Evolutionary conservation across 1,140 invertebrate genomes (phyloP), one percentile per base, ranked within the genome.

Genomic region (Cyclina sinensis): DNA sequence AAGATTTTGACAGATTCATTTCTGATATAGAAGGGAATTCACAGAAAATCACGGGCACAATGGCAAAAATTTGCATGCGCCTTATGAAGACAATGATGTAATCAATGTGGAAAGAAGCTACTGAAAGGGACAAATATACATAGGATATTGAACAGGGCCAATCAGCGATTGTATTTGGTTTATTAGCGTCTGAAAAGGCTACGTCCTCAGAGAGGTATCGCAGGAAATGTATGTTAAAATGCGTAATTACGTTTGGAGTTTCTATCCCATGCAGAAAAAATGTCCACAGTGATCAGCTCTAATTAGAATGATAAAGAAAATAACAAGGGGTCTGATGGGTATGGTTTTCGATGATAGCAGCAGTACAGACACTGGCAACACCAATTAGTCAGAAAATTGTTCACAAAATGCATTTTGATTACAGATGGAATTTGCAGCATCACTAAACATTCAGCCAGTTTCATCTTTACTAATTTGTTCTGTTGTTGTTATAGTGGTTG

Each of bases 211-310:
- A 86, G 84, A 78, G 43, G 39, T 74, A 54, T 54, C 39, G 32
- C 54, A 74, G 84, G 84, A 86, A 86, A 86, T 86, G 84, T 86
- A 86, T 86, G 84, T 86, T 86, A 86, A 86, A 86, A 86, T 35
- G 48, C 68, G 73, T 86, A 78, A 86, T 86, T 86, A 86, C 73
- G 73, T 86, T 86, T 86, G 32, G 70, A 4, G 30, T 78, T 76
- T 86, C 73, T 68, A 76, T 54, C 51, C 70, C 73, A 76, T 51
- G 46, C 51, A 62, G 84, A 62, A 76, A 86, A 62, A 73, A 78
- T 86, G 70, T 78, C 70, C 51, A 48, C 24, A 86, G 76, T 86
- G 84, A 86, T 86, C 84, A 86, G 7, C 9, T 35, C 35, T 86
- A 86, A 86, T 86, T 86, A 86, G 84, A 86, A 86, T 86, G 84